Conservation (phyloP, 2,113 vertebrate species). For the Piaya cayana region DNA sequence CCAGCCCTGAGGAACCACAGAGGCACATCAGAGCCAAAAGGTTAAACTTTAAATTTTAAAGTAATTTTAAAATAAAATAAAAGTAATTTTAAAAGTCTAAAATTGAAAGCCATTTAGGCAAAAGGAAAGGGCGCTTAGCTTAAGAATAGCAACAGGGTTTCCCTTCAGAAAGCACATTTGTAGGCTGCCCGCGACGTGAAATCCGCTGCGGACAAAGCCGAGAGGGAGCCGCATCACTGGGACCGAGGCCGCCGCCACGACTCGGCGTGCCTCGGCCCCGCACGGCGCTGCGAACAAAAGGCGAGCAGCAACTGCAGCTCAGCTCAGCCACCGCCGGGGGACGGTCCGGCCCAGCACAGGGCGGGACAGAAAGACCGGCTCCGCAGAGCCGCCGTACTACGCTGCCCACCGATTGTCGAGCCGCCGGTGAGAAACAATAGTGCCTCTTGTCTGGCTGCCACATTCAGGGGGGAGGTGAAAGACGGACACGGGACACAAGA, state of each 20-base stretch:
- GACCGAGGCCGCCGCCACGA: too few relatives aligned
- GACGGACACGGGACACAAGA: constrained; percentile 66
- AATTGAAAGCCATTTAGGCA: constrained; percentile 32
- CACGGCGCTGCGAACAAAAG: constrained; percentile 9
- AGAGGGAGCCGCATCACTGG: too few relatives aligned
- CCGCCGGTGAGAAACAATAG: too few relatives aligned
- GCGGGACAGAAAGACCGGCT: too few relatives aligned
- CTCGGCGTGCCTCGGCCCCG: neutral
- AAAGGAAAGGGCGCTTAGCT: constrained; percentile 52
- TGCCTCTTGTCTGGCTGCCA: constrained; percentile 91
- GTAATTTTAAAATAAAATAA: too few relatives aligned
- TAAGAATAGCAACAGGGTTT: constrained; percentile 49
- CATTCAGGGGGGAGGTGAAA: constrained; percentile 64
- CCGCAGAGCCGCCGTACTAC: too few relatives aligned
- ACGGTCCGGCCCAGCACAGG: too few relatives aligned
- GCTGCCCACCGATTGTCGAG: too few relatives aligned
- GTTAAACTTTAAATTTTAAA: too few relatives aligned
- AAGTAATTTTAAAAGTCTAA: neutral
- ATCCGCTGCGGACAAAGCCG: constrained; percentile 59
- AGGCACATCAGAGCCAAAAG: neutral
- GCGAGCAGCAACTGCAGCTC: constrained; percentile 37
- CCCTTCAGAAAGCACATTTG: neutral
- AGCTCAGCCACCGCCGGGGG: too few relatives aligned
- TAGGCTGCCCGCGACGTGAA: constrained; percentile 79
- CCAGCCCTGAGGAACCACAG: constrained; percentile 50